Evolutionary conservation across 2,888 invertebrate genomes (phyloP).

Genomic region (Prostheceraeus crozeri): DNA sequence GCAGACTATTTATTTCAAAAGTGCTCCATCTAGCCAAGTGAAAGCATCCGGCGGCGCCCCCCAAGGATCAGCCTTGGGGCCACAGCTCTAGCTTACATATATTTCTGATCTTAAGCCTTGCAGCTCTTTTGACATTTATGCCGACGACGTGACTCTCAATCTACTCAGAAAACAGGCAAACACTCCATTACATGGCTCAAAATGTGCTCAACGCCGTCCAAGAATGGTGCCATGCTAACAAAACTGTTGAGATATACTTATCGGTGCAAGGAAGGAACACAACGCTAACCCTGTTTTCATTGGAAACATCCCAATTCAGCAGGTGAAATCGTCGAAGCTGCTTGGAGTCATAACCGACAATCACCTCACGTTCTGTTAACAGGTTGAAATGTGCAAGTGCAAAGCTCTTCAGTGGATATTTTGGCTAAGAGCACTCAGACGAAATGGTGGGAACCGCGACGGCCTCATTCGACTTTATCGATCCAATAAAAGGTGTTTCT

Average conservation of each 20-base stretch:
- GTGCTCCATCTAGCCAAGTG: background rate
- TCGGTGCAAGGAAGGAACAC: slow-evolving; percentile 11
- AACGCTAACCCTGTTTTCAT: slow-evolving; percentile 14
- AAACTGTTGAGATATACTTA: slow-evolving; percentile 8
- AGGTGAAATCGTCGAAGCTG: slow-evolving; percentile 2
- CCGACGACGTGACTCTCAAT: slow-evolving; percentile 22
- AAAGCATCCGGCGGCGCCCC: slow-evolving; percentile 7
- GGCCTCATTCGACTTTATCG: slow-evolving; percentile 15
- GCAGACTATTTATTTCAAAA: slow-evolving; percentile 21
- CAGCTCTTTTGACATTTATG: slow-evolving; percentile 10
- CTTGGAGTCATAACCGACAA: slow-evolving; percentile 21
- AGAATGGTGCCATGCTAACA: slow-evolving; percentile 18
- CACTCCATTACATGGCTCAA: slow-evolving; percentile 22
- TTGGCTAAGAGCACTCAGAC: slow-evolving; percentile 1
- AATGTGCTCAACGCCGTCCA: slow-evolving; percentile 7
- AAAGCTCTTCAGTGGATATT: slow-evolving; percentile 20
- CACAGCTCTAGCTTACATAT: background rate
- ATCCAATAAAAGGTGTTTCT: background rate
- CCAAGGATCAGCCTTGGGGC: slow-evolving; percentile 1
- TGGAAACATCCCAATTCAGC: slow-evolving; percentile 17
- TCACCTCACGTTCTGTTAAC: slow-evolving; percentile 1
- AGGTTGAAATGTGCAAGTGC: slow-evolving; percentile 13
- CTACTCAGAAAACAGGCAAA: background rate
- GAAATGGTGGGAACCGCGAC: slow-evolving; percentile 1
- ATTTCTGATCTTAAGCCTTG: slow-evolving; percentile 24